Conservation (phyloP, 2,113 vertebrate genomes). For the Dromiciops gliroides region DNA sequence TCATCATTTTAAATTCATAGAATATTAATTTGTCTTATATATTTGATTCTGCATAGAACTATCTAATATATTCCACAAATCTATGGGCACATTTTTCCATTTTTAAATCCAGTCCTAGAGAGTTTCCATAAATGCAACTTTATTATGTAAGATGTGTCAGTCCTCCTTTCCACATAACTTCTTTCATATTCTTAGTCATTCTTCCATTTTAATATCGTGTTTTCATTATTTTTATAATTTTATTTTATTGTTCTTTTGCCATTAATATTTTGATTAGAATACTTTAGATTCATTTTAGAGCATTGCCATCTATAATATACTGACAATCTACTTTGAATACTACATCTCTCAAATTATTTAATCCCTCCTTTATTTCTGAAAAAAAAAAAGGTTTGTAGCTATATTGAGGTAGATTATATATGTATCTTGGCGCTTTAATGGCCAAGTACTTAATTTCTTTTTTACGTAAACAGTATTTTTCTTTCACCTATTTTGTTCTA, state of each 20-base stretch:
- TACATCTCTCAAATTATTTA: background rate
- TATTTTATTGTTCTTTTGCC: background rate
- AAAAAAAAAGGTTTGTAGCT: background rate
- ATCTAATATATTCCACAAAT: background rate
- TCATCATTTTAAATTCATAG: background rate
- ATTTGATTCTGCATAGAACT: background rate
- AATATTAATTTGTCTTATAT: background rate
- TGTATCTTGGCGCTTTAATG: background rate
- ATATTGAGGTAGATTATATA: background rate
- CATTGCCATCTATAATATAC: background rate
- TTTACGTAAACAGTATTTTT: background rate
- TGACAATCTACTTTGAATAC: background rate
- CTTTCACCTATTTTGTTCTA: background rate
- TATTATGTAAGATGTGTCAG: background rate
- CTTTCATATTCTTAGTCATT: background rate
- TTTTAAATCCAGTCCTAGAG: background rate
- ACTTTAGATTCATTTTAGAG: background rate
- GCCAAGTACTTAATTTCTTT: background rate
- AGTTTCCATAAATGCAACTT: background rate
- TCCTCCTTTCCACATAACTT: background rate
- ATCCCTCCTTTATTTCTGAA: background rate
- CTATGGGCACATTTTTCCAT: background rate
- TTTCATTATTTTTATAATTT: background rate
- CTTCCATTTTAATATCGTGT: background rate
- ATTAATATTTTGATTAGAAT: background rate